Base-by-base conservation (phyloP, 2,888 invertebrate species). In the Eulithis testata region DNA sequence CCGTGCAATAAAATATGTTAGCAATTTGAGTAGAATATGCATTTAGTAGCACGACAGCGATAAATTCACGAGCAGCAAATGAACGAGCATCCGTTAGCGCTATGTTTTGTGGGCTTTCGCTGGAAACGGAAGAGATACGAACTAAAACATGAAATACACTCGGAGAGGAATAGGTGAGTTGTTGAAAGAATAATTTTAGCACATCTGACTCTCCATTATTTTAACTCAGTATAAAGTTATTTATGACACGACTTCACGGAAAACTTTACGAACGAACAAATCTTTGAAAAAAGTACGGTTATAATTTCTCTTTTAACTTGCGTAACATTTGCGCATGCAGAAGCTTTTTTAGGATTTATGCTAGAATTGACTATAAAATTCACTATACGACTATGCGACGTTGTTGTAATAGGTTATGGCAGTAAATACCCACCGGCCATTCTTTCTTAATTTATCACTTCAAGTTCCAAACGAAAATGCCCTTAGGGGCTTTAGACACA, bases 21-120 rank as follows among this genome's bases (percentile, higher is more conserved):
- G 82, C 83, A 81, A 84, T 86, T 83, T 82, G 78, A 78, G 81
- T 76, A 82, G 83, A 86, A 86, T 87, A 86, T 86, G 85, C 85
- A 87, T 86, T 86, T 85, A 83, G 83, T 77, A 70, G 78, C 80
- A 77, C 81, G 83, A 81, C 82, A 81, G 80, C 81, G 72, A 85
- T 87, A 87, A 86, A 86, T 86, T 82, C 76, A 77, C 75, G 68
- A 73, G 70, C 78, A 79, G 76, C 74, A 78, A 81, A 83, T 82
- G 82, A 83, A 81, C 78, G 84, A 81, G 81, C 80, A 77, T 80
- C 83, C 83, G 83, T 74, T 77, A 65, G 73, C 77, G 76, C 70
- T 76, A 78, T 77, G 77, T 80, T 83, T 76, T 80, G 80, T 75
- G 76, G 77, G 75, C 77, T 76, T 80, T 79, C 75, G 76, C 72